Evolutionary conservation across 2,888 invertebrate genomes (phyloP).

Genomic region (Agrotis segetum): DNA sequence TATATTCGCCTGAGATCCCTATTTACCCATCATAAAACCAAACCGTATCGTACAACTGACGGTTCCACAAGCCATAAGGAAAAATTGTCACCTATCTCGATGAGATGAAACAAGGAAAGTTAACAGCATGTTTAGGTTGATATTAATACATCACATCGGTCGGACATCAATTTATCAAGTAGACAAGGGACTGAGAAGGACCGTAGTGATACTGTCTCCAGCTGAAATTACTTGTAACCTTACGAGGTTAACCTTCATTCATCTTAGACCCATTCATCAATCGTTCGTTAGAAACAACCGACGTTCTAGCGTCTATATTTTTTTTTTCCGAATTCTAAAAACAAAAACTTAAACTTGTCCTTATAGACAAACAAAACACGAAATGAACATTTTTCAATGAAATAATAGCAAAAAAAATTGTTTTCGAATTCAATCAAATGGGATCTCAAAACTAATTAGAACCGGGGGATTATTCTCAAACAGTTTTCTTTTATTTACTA

Average conservation of each 20-base stretch:
- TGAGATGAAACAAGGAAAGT: conserved; percentile 69
- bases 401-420: conserved; percentile 53
- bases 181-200: conserved; percentile 73
- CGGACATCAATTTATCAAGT: conserved; percentile 80
- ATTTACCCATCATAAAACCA: conserved; percentile 39
- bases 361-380: conserved; percentile 15
- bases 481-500: conserved; percentile 72
- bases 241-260: conserved; percentile 70
- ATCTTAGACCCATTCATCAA: conserved; percentile 75
- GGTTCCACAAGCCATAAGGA: conserved; percentile 40
- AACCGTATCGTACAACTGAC: neutral
- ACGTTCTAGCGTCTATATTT: conserved; percentile 7
- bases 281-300: conserved; percentile 67
- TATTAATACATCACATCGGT: conserved; percentile 77
- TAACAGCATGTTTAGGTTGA: conserved; percentile 75
- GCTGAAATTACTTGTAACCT: conserved; percentile 76
- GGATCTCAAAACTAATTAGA: conserved; percentile 73
- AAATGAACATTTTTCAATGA: conserved; percentile 52
- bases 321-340: conserved; percentile 15
- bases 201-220: conserved; percentile 65
- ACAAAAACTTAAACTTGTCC: neutral
- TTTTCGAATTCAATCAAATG: conserved; percentile 64
- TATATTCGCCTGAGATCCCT: conserved; percentile 17
- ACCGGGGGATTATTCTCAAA: conserved; percentile 66
- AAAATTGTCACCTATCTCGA: conserved; percentile 58